These are phyloP conservation scores for Pygoscelis adeliae DNA, from an alignment of 2,113 vertebrate species.

Conservation along the genomic window DNA sequence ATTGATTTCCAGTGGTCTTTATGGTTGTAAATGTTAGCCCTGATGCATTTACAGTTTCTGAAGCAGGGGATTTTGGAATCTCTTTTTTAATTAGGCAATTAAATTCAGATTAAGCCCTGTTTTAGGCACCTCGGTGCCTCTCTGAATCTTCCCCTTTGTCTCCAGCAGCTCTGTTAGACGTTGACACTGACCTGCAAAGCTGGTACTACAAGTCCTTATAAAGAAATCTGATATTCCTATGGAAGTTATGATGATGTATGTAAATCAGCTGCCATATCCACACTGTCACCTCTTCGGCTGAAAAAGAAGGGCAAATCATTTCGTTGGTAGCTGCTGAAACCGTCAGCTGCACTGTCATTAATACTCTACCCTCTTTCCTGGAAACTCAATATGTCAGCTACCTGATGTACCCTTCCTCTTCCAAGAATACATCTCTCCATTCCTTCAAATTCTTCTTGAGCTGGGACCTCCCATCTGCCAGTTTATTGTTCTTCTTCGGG, in stretches of 20 bases:
- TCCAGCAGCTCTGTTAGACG: not conserved
- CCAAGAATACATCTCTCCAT: constrained; percentile 36
- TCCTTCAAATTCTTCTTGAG: constrained; percentile 63
- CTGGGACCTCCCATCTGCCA: constrained; percentile 55
- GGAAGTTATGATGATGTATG: constrained; percentile 37
- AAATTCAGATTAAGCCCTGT: constrained; percentile 26
- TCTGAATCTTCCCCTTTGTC: constrained; percentile 25
- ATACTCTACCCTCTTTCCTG: constrained; percentile 54
- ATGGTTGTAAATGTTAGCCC: not conserved
- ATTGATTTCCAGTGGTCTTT: not conserved
- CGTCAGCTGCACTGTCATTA: constrained; percentile 61
- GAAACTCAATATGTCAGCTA: constrained; percentile 57
- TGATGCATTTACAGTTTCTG: not conserved
- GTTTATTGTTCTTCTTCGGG: constrained; percentile 44
- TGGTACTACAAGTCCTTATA: constrained; percentile 16
- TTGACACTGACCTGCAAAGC: not conserved
- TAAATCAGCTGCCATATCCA: constrained; percentile 3
- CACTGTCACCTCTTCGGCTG: constrained; percentile 27
- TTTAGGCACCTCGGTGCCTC: not conserved
- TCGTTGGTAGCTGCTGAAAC: constrained; percentile 49
- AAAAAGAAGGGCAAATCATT: constrained; percentile 57
- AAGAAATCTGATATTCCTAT: constrained; percentile 31
- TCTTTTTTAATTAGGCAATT: constrained; percentile 34
- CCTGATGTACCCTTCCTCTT: constrained; percentile 74
- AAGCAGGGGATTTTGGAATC: not conserved